phyloP scores from a whole-genome alignment of 1,140 invertebrate species.

The Aphis craccivora region DNA sequence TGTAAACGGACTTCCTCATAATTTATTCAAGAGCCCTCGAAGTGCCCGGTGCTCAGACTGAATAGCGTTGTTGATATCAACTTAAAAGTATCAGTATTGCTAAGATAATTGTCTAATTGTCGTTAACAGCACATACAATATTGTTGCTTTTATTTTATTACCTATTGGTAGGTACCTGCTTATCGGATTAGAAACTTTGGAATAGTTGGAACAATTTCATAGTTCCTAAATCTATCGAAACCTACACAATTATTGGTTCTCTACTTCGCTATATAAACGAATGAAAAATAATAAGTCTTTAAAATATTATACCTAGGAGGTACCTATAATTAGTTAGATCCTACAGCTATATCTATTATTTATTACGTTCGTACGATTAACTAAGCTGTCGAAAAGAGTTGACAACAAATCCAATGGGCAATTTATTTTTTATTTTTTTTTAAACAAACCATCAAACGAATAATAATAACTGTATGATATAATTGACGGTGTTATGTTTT shows the following conservation, averaged over 20 bases:
- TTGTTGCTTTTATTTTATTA: not conserved
- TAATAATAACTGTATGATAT: no score
- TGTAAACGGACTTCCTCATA: not conserved
- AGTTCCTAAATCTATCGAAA: not conserved
- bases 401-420: not conserved
- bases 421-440: not conserved
- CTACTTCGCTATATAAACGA: not conserved
- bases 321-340: not conserved
- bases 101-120: not conserved
- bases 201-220: not conserved
- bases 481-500: not conserved
- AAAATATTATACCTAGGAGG: not conserved
- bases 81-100: not conserved
- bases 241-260: not conserved
- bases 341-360: not conserved
- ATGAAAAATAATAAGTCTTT: not conserved
- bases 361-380: not conserved
- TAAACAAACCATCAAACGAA: not conserved
- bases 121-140: not conserved
- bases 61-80: not conserved
- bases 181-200: not conserved
- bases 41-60: not conserved
- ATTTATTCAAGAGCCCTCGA: not conserved
- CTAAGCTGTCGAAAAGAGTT: not conserved
- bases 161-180: not conserved